phyloP scores from a whole-genome alignment of 1,140 invertebrate genomes.

The Ceratosolen solmsi region DNA sequence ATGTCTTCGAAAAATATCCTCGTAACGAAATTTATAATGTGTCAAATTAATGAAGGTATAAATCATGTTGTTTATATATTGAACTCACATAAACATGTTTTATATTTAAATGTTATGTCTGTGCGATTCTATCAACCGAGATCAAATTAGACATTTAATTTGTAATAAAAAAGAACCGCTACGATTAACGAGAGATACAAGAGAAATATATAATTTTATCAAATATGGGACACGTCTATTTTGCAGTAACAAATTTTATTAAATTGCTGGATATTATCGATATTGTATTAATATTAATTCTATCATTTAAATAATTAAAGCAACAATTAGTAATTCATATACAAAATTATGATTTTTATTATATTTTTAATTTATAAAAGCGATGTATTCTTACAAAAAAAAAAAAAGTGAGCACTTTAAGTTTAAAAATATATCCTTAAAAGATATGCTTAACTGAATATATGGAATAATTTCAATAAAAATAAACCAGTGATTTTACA shows the following conservation, averaged over 20 bases:
- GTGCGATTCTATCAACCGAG: not conserved
- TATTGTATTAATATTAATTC: not conserved
- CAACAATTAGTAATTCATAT: not conserved
- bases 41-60: not conserved
- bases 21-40: not conserved
- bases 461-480: not conserved
- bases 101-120: not conserved
- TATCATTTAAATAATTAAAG: not conserved
- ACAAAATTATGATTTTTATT: not conserved
- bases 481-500: slow-evolving; percentile 20
- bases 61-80: no score
- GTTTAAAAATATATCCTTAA: not conserved
- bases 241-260: not conserved
- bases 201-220: not conserved
- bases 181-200: not conserved
- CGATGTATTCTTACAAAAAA: not conserved
- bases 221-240: not conserved
- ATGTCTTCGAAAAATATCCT: slow-evolving; percentile 68
- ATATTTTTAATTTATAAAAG: not conserved
- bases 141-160: no score
- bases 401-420: not conserved
- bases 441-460: slow-evolving; percentile 4
- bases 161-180: no score
- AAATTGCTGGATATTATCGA: not conserved
- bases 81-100: no score